Base-by-base conservation (phyloP, 2,888 invertebrate species). In the Serripes groenlandicus region DNA sequence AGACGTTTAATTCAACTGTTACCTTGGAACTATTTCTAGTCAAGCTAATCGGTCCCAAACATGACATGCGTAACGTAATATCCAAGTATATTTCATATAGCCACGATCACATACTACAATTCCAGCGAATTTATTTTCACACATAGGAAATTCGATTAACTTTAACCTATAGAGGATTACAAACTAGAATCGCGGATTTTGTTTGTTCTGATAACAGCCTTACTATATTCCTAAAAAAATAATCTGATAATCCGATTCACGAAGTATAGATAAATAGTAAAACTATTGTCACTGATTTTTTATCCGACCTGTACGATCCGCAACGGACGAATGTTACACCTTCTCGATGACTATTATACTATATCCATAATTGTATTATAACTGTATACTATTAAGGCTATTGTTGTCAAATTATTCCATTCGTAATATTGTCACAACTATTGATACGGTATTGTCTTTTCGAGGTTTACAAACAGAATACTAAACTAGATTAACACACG, bases 211-310 rank as follows among this genome's bases (percentile, higher is more conserved):
- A 49, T 49, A 21, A 21, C 49, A 49, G 15, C 49, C 49, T 15
- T 49, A 49, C 49, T 3, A 2, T 49, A 49, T 49, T 21, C 15
- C 49, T 49, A 49, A 49, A 34, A 34, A 3, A 62, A 62, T 62
- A 62, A 62, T 15, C 62, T 30, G 62, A 62, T 62, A 62, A 62
- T 62, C 62, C 62, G 62, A 1, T 35, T n/a, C 62, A 62, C 62
- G 62, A 11, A 34, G n/a, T 5, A 62, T 62, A 62, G 62, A 62
- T 62, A 62, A 62, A 62, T 34, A 62, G 62, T 62, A 62, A 62
- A 62, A 62, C 62, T 62, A 62, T 62, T 62, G 62, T 62, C 30
- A 62, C 32, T 62, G 34, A 28, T 49, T 15, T 49, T 49, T 49
- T 7, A 62, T 62, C 62, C 34, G 15, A 62, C 62, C 18, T 23